Conservation (phyloP, 2,797 vertebrate species). For the Phylloscopus collybita region DNA sequence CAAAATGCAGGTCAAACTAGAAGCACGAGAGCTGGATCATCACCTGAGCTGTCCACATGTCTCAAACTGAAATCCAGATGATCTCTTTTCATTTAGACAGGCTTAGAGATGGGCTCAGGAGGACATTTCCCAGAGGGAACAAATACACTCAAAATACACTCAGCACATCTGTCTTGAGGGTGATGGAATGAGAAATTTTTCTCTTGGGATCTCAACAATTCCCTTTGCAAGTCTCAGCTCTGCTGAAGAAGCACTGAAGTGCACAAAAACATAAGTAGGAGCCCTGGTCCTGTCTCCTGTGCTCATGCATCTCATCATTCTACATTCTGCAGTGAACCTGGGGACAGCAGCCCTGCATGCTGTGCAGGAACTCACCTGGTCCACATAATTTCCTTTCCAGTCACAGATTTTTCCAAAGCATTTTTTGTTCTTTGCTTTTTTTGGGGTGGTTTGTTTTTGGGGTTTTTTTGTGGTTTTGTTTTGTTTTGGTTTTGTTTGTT, state of each 20-base stretch:
- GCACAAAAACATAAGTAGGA: background rate
- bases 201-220: background rate
- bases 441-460: too few relatives aligned
- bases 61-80: background rate
- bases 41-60: background rate
- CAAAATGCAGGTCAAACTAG: background rate
- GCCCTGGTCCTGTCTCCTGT: background rate
- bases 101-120: background rate
- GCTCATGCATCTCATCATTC: background rate
- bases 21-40: background rate
- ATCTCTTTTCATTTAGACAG: background rate
- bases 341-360: accelerated
- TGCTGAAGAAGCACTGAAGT: background rate
- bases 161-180: background rate
- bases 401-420: background rate
- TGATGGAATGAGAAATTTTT: background rate
- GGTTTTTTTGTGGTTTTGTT: too few relatives aligned
- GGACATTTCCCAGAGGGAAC: background rate
- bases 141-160: background rate
- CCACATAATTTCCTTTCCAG: background rate
- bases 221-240: background rate
- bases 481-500: background rate
- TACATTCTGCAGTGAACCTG: background rate
- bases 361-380: background rate
- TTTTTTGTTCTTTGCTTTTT: background rate